Percentiles rank a stretch among this genome's conserved stretches.
phyloP scores from a whole-genome alignment of 2,113 vertebrate species.

The Thunnus thynnus region DNA sequence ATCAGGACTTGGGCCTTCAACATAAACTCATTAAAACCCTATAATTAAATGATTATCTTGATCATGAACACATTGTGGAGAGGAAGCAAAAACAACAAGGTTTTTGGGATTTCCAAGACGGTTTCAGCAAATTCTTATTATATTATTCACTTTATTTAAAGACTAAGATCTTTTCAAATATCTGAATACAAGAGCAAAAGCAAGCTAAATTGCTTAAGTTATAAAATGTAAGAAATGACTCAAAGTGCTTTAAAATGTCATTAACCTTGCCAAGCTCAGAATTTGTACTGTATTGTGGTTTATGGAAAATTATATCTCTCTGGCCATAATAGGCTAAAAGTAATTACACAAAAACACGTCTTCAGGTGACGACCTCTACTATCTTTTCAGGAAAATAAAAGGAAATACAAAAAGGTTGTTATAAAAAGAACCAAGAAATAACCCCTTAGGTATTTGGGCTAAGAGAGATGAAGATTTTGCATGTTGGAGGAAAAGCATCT shows the following conservation, averaged over 20 bases:
- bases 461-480: not conserved
- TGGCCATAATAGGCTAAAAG: not conserved
- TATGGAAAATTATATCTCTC: not conserved
- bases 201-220: not conserved
- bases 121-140: not conserved
- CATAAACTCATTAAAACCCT: not conserved
- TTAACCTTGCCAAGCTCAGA: not conserved
- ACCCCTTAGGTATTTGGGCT: not conserved
- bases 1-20: not conserved
- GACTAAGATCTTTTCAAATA: not conserved
- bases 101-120: not conserved
- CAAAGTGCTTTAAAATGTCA: not conserved
- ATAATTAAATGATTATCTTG: not conserved
- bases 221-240: not conserved
- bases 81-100: not conserved
- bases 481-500: not conserved
- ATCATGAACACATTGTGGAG: not conserved
- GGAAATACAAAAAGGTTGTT: not conserved
- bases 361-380: not conserved
- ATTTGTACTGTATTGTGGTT: not conserved
- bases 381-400: constrained; percentile 1
- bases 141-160: not conserved
- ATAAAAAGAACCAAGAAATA: not conserved
- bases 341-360: not conserved
- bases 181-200: not conserved